phyloP scores from a whole-genome alignment of 2,797 vertebrate genomes.

The Acanthornis magna region DNA sequence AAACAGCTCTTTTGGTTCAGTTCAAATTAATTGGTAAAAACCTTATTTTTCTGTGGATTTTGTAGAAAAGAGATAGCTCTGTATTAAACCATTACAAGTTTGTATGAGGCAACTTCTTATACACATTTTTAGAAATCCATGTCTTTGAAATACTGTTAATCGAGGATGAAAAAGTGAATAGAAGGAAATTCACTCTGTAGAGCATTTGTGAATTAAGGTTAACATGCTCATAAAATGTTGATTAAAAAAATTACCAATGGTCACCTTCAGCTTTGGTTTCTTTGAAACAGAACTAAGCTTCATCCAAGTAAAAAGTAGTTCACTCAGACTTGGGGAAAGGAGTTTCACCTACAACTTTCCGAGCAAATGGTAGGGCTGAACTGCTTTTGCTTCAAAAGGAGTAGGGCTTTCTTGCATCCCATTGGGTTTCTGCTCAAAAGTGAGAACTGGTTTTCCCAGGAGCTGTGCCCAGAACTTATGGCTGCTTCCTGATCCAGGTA shows the following conservation, averaged over 20 bases:
- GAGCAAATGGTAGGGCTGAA: neutral
- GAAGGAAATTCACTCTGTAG: neutral
- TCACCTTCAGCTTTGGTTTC: constrained; percentile 8
- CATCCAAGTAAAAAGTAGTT: neutral
- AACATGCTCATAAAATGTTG: neutral
- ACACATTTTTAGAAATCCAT: neutral
- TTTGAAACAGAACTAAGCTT: neutral
- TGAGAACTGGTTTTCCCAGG: neutral
- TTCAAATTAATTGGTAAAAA: neutral
- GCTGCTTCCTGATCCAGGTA: neutral
- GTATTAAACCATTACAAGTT: neutral
- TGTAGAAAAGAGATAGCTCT: neutral
- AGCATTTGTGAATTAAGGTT: neutral
- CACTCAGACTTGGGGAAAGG: neutral
- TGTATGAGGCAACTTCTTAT: neutral
- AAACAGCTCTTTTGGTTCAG: neutral
- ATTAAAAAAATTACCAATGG: neutral
- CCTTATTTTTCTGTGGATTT: neutral
- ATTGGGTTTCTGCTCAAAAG: neutral
- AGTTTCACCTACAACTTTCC: neutral
- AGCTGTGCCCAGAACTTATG: neutral
- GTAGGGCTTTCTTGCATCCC: neutral
- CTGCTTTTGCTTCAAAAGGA: neutral
- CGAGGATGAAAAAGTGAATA: neutral
- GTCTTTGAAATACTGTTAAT: neutral